Evolutionary conservation across 2,113 vertebrate species (phyloP).

Genomic region (Epinephelus moara): DNA sequence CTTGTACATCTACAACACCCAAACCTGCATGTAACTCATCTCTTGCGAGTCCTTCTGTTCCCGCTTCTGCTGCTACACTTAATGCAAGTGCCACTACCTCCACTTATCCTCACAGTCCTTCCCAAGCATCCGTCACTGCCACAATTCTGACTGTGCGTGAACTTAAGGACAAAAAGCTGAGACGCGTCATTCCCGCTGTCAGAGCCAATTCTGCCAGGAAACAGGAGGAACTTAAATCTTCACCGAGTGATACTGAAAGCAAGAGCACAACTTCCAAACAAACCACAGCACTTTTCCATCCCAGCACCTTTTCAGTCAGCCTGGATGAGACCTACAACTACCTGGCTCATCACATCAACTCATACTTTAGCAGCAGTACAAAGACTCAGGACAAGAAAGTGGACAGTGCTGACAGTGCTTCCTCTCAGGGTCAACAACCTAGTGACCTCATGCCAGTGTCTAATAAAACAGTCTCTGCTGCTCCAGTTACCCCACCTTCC

Average conservation of each 20-base stretch:
- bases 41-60: conserved; percentile 9
- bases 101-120: conserved; percentile 22
- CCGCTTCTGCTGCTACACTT: conserved; percentile 33
- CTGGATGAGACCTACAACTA: conserved; percentile 93
- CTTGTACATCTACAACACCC: conserved; percentile 37
- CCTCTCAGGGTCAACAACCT: conserved; percentile 36
- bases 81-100: conserved; percentile 48
- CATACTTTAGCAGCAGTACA: conserved; percentile 87
- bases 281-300: conserved; percentile 86
- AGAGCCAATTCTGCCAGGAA: conserved; percentile 60
- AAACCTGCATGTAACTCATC: conserved; percentile 18
- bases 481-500: conserved; percentile 68
- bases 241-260: conserved; percentile 12
- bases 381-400: conserved; percentile 80
- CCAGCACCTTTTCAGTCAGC: conserved; percentile 87
- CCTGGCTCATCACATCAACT: conserved; percentile 92
- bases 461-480: conserved; percentile 36
- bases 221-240: conserved; percentile 47
- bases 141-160: conserved; percentile 22
- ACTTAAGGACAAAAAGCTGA: conserved; percentile 73
- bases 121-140: conserved; percentile 2
- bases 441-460: conserved; percentile 37
- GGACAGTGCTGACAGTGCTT: conserved; percentile 41
- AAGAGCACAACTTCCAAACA: conserved; percentile 52
- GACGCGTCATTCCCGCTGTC: conserved; percentile 40